Conservation (phyloP, 1,140 invertebrate genomes). For the Meloidogyne chitwoodi region DNA sequence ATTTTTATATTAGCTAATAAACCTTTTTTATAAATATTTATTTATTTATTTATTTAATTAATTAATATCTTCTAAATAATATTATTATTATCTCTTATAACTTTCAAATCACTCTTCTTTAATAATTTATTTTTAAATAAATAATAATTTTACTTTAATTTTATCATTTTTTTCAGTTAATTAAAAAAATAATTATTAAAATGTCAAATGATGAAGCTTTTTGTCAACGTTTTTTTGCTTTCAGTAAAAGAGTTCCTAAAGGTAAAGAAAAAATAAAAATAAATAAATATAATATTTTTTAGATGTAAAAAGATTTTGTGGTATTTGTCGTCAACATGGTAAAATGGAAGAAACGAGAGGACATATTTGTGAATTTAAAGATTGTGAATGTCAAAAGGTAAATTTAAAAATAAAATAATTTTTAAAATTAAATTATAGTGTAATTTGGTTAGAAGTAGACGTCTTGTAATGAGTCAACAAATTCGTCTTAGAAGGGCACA, state of each 20-base stretch:
- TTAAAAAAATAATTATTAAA: no score
- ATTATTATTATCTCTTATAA: no score
- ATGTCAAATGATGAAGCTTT: neutral
- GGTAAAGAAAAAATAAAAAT: neutral
- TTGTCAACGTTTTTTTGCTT: conserved; percentile 34
- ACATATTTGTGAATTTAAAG: conserved; percentile 49
- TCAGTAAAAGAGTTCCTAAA: conserved; percentile 32
- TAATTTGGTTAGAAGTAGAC: conserved; percentile 48
- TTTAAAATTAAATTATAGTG: conserved; percentile 44
- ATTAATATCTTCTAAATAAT: neutral
- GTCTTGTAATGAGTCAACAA: conserved; percentile 54
- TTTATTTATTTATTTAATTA: neutral
- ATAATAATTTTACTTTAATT: no score
- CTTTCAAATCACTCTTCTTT: no score
- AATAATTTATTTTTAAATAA: no score
- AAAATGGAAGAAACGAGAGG: conserved; percentile 53
- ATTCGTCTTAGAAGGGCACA: conserved; percentile 54
- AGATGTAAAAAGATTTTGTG: conserved; percentile 58
- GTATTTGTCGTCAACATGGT: conserved; percentile 54
- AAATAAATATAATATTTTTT: conserved; percentile 1
- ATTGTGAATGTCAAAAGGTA: conserved; percentile 50
- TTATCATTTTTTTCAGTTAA: no score
- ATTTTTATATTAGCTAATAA: neutral
- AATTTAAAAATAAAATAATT: conserved; percentile 20
- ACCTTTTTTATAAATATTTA: no score